A percentile compares a stretch with the other conserved stretches of the same genome.
These are phyloP conservation scores for Malurus splendens DNA, from an alignment of 2,797 vertebrate species.

Conservation along the genomic window DNA sequence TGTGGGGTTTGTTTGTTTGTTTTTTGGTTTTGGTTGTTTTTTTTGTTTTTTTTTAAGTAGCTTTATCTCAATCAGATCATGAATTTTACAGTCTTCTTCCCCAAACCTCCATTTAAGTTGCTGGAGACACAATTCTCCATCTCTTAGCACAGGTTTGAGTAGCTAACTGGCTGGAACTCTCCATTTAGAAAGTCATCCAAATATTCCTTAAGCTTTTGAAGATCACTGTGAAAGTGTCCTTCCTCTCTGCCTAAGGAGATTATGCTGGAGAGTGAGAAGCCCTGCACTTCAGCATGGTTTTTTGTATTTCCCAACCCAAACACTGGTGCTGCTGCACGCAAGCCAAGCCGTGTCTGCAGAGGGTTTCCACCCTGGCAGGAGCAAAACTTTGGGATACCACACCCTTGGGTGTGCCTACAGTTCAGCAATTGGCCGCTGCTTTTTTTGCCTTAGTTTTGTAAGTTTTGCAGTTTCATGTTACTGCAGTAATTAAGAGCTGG, in stretches of 20 bases:
- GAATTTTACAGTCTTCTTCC: not conserved
- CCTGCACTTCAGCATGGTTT: not conserved
- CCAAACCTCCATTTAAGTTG: not conserved
- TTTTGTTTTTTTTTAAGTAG: not conserved
- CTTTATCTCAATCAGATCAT: not conserved
- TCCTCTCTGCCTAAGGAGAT: not conserved
- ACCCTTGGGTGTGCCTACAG: not conserved
- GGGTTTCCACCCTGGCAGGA: not conserved
- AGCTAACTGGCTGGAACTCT: not conserved
- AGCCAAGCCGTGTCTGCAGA: not conserved
- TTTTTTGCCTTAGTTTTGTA: not conserved
- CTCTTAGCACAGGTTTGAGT: not conserved
- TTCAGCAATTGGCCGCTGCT: not conserved
- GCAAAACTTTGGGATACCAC: not conserved
- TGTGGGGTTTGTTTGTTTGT: not conserved
- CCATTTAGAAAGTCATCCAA: not conserved
- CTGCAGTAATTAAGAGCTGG: constrained; percentile 57
- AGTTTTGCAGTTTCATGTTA: constrained; percentile 33
- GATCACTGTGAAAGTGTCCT: not conserved
- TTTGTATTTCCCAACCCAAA: not conserved
- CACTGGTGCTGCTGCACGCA: rapidly evolving
- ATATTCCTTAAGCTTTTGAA: not conserved
- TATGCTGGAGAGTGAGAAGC: not conserved
- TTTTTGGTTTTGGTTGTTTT: not conserved
- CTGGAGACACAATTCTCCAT: not conserved